Percentiles rank a stretch among this genome's conserved stretches.
phyloP scores from a whole-genome alignment of 2,888 invertebrate genomes.

The Molorchus minor region DNA sequence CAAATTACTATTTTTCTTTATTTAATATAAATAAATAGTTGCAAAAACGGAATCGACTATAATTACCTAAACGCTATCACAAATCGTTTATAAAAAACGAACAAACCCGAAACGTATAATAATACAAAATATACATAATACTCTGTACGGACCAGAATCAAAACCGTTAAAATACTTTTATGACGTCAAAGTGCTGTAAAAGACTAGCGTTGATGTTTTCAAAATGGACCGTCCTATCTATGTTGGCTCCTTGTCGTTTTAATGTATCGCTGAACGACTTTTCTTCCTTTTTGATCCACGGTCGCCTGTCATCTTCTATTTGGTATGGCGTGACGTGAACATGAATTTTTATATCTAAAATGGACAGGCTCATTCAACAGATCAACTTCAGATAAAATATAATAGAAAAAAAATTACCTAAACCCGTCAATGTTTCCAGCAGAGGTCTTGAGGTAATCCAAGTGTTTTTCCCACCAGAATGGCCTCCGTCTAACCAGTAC shows the following conservation, averaged over 20 bases:
- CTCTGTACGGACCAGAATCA: no score
- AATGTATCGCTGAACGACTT: conserved; percentile 76
- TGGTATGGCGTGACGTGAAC: conserved; percentile 94
- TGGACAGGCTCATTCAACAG: not conserved
- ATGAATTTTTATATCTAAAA: conserved; percentile 72
- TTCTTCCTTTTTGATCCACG: conserved; percentile 88
- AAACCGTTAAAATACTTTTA: no score
- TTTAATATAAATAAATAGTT: no score
- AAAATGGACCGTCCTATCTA: conserved; percentile 73
- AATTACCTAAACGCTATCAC: no score
- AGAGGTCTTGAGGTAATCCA: conserved; percentile 84
- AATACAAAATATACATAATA: no score
- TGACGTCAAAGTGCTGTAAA: conserved; percentile 80
- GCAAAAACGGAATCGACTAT: no score
- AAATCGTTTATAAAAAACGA: no score
- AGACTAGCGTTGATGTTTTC: conserved; percentile 67
- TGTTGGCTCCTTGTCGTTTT: conserved; percentile 71
- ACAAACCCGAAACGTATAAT: no score
- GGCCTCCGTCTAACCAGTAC: conserved; percentile 93
- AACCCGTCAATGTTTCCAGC: conserved; percentile 76
- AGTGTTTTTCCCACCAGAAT: conserved; percentile 86
- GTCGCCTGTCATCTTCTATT: conserved; percentile 78
- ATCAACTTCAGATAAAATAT: not conserved
- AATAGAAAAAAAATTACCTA: conserved; percentile 65
- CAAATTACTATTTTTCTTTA: no score